phyloP scores from a whole-genome alignment of 2,888 invertebrate genomes.

The Polia nebulosa region DNA sequence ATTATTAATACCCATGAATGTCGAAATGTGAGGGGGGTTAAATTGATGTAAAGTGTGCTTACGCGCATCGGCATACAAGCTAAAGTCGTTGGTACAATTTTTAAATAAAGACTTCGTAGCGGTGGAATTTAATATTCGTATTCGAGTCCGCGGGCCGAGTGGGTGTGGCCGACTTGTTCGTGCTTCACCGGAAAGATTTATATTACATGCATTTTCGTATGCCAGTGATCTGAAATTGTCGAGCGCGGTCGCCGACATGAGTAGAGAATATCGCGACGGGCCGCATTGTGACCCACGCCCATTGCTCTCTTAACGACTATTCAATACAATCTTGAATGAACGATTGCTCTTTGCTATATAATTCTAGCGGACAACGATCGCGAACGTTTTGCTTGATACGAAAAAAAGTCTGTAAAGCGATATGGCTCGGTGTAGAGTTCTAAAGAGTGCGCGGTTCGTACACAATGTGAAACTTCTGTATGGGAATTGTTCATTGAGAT shows the following conservation, averaged over 20 bases:
- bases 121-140: conserved; percentile 90
- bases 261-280: conserved; percentile 69
- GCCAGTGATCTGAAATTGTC: conserved; percentile 90
- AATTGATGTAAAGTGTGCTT: conserved; percentile 76
- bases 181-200: conserved; percentile 91
- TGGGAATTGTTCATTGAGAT: conserved; percentile 74
- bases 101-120: conserved; percentile 86
- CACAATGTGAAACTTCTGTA: conserved; percentile 74
- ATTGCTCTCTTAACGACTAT: conserved; percentile 88
- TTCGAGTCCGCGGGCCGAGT: conserved; percentile 86
- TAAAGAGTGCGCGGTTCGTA: conserved; percentile 73
- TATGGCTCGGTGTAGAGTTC: conserved; percentile 78
- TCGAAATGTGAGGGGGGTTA: conserved; percentile 66
- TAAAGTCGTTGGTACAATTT: conserved; percentile 81
- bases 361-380: conserved; percentile 85
- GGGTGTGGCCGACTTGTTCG: conserved; percentile 89
- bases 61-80: conserved; percentile 80
- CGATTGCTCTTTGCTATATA: conserved; percentile 89
- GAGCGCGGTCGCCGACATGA: conserved; percentile 74
- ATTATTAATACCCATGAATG: conserved; percentile 88
- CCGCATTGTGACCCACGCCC: conserved; percentile 88
- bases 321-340: conserved; percentile 89
- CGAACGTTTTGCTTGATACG: conserved; percentile 77
- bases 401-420: conserved; percentile 88
- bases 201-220: conserved; percentile 90